Evolutionary conservation across 2,888 invertebrate genomes (phyloP), one percentile per base, ranked within the genome.

Genomic region (Aplocera efformata): DNA sequence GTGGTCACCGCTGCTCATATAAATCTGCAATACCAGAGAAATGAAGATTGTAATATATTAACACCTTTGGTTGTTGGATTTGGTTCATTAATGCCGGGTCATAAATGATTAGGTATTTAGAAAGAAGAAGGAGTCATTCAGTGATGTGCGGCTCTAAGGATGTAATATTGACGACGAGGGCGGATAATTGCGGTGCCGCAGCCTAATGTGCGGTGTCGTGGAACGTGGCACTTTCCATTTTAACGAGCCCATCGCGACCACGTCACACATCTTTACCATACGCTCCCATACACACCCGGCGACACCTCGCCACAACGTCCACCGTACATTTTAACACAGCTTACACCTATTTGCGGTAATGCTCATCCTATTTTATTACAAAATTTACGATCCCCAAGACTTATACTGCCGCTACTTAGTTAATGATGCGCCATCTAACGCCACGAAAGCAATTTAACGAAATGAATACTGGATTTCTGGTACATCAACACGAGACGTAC

Each of bases 401-500:
- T 66, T 65, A 69, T 63, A 60, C 53, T 48, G 53, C 58, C 56
- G 56, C 63, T 63, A 72, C 69, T 70, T 72, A 68, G 64, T 67
- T 70, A 67, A 73, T 62, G 67, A 69, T 50, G 60, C 57, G 54
- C 58, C 59, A 55, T 56, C 60, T 54, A 62, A 61, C 58, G 39
- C 57, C 53, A 60, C 51, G 39, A 48, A 60, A 53, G 60, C 65
- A 66, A 73, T 76, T 70, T 69, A 60, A 29, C 59, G 56, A 65
- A 74, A 76, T 72, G 73, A 74, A 76, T 74, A 69, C 69, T 67
- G 73, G 69, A 72, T 78, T 72, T 69, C 67, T 69, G 67, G 71
- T 70, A 77, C 75, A 75, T 81, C 79, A 79, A 78, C 77, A 66
- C 65, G 77, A 72, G 78, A 79, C 83, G 83, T 78, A 80, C 79